These are phyloP conservation scores for Falcunculus frontatus DNA, from an alignment of 2,113 vertebrate species.

Conservation along the genomic window DNA sequence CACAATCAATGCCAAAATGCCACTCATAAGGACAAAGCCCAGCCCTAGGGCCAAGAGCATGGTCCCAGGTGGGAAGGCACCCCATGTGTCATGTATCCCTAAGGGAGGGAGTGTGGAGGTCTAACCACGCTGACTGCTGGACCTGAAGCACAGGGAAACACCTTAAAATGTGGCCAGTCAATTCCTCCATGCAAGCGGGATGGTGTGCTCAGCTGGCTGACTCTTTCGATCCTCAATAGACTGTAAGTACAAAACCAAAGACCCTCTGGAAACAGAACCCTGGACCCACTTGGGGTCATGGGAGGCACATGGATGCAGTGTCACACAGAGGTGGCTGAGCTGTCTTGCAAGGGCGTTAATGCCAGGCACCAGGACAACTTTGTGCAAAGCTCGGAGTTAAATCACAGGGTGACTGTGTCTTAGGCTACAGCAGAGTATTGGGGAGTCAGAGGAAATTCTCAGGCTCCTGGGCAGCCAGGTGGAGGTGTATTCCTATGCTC, in stretches of 20 bases:
- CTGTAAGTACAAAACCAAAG: neutral
- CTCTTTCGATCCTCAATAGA: neutral
- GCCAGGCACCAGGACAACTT: neutral
- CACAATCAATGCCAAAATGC: neutral
- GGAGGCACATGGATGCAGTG: neutral
- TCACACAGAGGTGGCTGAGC: neutral
- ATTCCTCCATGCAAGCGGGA: neutral
- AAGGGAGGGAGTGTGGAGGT: neutral
- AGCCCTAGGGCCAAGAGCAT: neutral
- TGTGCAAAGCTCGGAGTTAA: neutral
- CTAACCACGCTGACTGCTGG: neutral
- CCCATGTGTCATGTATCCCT: accelerated
- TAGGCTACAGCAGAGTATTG: neutral
- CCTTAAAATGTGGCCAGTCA: neutral
- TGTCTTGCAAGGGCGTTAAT: accelerated
- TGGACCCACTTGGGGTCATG: accelerated
- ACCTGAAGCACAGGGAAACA: neutral
- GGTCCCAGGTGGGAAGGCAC: neutral
- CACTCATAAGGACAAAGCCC: neutral
- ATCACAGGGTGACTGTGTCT: neutral
- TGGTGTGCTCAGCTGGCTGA: neutral
- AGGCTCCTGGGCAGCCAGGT: neutral
- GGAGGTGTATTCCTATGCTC: neutral
- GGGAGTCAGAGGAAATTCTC: neutral
- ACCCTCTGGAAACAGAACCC: neutral